phyloP scores from a whole-genome alignment of 2,888 invertebrate species.

The Bimastos eiseni region DNA sequence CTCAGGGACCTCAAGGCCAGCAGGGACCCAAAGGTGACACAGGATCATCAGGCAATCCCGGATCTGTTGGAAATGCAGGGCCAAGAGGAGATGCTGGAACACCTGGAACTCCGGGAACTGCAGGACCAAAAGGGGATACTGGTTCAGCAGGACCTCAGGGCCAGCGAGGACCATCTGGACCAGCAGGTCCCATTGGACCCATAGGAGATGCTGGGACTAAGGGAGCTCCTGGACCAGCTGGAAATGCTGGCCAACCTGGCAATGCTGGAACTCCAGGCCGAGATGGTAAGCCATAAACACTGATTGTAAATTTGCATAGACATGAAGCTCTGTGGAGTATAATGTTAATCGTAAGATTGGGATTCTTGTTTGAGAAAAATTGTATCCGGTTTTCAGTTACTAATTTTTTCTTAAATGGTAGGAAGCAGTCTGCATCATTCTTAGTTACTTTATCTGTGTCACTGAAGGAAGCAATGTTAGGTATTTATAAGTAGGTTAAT shows the following conservation, averaged over 20 bases:
- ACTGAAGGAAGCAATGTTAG: too few relatives aligned
- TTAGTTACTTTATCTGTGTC: too few relatives aligned
- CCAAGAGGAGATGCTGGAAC: slow-evolving; percentile 66
- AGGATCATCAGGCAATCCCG: slow-evolving; percentile 37
- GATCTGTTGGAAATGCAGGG: slow-evolving; percentile 56
- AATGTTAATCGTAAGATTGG: not conserved
- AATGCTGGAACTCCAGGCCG: slow-evolving; percentile 30
- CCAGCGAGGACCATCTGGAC: slow-evolving; percentile 33
- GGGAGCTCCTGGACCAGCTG: slow-evolving; percentile 36
- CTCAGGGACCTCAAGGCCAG: slow-evolving; percentile 26
- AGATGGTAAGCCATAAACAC: not conserved
- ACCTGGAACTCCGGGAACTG: slow-evolving; percentile 58
- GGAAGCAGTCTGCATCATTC: not conserved
- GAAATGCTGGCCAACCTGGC: slow-evolving; percentile 28
- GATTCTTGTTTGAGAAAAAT: not conserved
- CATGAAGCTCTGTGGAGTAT: not conserved
- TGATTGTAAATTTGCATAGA: not conserved
- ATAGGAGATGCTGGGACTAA: slow-evolving; percentile 33
- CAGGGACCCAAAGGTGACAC: slow-evolving; percentile 34
- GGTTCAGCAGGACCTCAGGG: slow-evolving; percentile 38
- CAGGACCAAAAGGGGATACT: slow-evolving; percentile 31
- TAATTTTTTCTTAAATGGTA: not conserved
- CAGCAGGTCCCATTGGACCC: slow-evolving; percentile 36
- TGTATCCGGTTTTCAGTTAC: not conserved
- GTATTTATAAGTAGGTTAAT: too few relatives aligned